These are phyloP conservation scores for Myotis myotis DNA, from an alignment of 2,797 vertebrate genomes.

Conservation along the genomic window DNA sequence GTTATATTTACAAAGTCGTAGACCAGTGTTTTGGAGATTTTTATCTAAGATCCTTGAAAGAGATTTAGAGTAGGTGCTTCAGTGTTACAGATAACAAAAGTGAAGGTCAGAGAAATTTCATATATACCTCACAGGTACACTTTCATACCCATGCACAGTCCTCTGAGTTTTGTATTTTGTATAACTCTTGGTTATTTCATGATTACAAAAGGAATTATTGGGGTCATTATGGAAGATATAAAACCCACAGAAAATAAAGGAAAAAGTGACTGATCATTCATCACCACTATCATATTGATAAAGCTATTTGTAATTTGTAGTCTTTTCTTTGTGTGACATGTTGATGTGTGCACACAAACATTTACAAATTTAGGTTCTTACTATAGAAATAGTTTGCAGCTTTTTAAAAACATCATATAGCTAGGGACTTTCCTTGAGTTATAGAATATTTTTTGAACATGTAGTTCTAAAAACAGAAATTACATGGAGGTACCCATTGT, in stretches of 20 bases:
- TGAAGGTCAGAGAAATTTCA: background rate
- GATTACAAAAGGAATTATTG: constrained; percentile 28
- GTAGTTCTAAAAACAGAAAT: constrained; percentile 42
- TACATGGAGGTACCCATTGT: background rate
- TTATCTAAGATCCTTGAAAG: background rate
- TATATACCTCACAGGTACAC: background rate
- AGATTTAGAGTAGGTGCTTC: background rate
- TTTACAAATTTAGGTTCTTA: constrained; percentile 44
- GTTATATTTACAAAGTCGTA: background rate
- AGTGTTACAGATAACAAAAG: background rate
- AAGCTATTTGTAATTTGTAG: background rate
- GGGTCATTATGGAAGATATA: background rate
- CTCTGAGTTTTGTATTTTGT: background rate
- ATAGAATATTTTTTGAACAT: constrained; percentile 56
- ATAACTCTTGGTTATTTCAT: background rate
- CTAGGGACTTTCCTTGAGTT: constrained; percentile 29
- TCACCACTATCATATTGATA: background rate
- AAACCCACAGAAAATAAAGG: background rate
- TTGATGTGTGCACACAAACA: background rate
- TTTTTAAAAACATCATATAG: background rate
- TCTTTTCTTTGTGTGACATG: background rate
- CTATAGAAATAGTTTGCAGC: constrained; percentile 25
- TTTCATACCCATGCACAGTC: background rate
- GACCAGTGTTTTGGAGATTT: background rate
- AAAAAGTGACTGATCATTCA: background rate